These are phyloP conservation scores for Pseudorectes ferrugineus DNA, from an alignment of 2,113 vertebrate species.

Conservation along the genomic window DNA sequence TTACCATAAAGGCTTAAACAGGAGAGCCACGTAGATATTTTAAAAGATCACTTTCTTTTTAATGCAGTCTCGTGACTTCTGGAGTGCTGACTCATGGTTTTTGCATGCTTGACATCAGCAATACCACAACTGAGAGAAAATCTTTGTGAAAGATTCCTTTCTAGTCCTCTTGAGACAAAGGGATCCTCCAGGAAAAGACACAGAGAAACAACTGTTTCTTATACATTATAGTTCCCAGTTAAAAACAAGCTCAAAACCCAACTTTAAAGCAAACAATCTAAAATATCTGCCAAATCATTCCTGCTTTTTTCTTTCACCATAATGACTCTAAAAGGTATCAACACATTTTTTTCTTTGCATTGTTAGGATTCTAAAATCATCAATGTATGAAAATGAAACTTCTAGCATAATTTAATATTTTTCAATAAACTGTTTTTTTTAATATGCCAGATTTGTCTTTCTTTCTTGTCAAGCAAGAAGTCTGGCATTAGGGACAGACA, in stretches of 20 bases:
- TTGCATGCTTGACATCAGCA: conserved; percentile 55
- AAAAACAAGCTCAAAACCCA: not conserved
- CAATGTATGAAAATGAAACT: not conserved
- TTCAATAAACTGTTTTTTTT: not conserved
- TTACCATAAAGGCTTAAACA: not conserved
- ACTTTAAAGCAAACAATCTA: not conserved
- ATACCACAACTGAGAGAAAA: conserved; percentile 67
- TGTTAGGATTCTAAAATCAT: not conserved
- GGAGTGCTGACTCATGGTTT: conserved; percentile 42
- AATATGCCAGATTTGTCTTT: not conserved
- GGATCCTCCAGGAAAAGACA: conserved; percentile 47
- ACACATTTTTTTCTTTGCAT: not conserved
- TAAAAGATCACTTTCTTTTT: not conserved
- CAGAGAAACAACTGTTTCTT: conserved; percentile 49
- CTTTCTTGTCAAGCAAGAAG: not conserved
- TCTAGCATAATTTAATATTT: not conserved
- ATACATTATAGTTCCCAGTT: conserved; percentile 22
- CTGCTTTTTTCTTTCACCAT: not conserved
- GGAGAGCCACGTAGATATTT: not conserved
- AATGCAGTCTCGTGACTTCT: conserved; percentile 12
- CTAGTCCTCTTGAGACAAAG: conserved; percentile 52
- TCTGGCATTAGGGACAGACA: not conserved
- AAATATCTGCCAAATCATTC: conserved; percentile 10
- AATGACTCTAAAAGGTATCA: not conserved
- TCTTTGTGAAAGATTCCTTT: conserved; percentile 57